These are phyloP conservation scores for Ypsolopha scabrella DNA, from an alignment of 2,888 invertebrate species.

Conservation along the genomic window DNA sequence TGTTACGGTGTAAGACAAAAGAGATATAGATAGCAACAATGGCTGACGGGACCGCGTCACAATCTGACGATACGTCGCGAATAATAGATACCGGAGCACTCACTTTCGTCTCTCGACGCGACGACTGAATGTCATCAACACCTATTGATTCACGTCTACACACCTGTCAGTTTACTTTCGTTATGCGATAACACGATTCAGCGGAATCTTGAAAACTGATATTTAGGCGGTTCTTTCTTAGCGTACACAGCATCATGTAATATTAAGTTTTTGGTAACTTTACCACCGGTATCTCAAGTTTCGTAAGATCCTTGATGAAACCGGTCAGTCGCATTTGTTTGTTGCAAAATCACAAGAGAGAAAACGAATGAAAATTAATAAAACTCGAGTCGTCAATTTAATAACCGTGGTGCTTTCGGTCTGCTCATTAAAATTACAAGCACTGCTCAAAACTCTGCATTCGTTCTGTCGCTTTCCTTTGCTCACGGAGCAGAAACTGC, in stretches of 20 bases:
- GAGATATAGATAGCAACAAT: not conserved
- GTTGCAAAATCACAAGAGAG: too few relatives aligned
- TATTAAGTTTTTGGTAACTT: too few relatives aligned
- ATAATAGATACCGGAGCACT: conserved; percentile 61
- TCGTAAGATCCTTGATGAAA: too few relatives aligned
- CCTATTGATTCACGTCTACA: conserved; percentile 22
- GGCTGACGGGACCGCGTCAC: conserved; percentile 27
- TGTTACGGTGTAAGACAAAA: too few relatives aligned
- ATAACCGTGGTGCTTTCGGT: conserved; percentile 1
- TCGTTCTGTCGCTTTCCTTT: conserved; percentile 20
- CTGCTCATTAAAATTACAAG: conserved; percentile 4
- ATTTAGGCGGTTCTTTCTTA: too few relatives aligned
- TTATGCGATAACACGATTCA: too few relatives aligned
- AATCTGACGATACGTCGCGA: conserved; percentile 27
- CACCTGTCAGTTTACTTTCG: conserved; percentile 14
- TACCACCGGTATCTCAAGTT: too few relatives aligned
- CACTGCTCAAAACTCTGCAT: not conserved
- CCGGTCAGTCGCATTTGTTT: too few relatives aligned
- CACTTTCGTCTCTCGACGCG: conserved; percentile 45
- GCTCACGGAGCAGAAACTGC: conserved; percentile 15
- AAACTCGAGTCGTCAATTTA: not conserved
- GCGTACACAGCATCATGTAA: too few relatives aligned
- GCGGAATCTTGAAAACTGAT: too few relatives aligned
- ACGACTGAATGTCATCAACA: conserved; percentile 25
- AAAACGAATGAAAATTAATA: too few relatives aligned